Base-by-base conservation (phyloP, 2,113 vertebrate genomes). In the Polyodon spathula region DNA sequence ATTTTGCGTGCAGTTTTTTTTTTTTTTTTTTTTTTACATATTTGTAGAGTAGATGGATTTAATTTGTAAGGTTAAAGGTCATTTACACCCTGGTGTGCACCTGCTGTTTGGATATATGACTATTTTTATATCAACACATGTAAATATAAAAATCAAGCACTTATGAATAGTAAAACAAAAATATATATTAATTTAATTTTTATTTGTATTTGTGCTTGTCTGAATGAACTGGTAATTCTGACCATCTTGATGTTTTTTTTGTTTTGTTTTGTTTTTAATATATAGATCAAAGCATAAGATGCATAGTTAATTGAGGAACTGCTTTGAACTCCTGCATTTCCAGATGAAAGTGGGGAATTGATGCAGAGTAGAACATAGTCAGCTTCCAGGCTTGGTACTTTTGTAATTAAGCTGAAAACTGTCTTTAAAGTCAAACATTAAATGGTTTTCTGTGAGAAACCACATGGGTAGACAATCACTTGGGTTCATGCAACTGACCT, bases 21-120 rank as follows among this genome's bases (percentile, higher is more conserved):
- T 4, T 4, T 7, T 3, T 9, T 9, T 55, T 55, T 0, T 55
- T 37, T 27, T 16, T 50, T n/a, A n/a, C 43, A 42, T 41, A 62
- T 60, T 66, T 60, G 48, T 43, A 53, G 62, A 71, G 56, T 67
- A 73, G 70, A 72, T 74, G 68, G 65, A 63, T 63, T 62, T 63
- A 37, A 66, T 72, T 72, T 68, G 65, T 65, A 65, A 9, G 37
- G 15, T 66, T 42, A 43, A 37, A 37, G 66, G 62, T 56, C 54
- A 51, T 12, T 61, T 50, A 59, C 63, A 61, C 66, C 72, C 69
- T 51, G 54, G 40, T 46, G 69, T 64, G 66, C 59, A 60, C 44
- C 64, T 66, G 52, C 70, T 73, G 70, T 62, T 61, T 59, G n/a
- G n/a, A n/a, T 58, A 11, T n/a, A 27, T 43, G 8, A 52, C 39